Evolutionary conservation across 2,113 vertebrate species (phyloP), one percentile per base, ranked within the genome.

Genomic region (Pristiophorus japonicus): DNA sequence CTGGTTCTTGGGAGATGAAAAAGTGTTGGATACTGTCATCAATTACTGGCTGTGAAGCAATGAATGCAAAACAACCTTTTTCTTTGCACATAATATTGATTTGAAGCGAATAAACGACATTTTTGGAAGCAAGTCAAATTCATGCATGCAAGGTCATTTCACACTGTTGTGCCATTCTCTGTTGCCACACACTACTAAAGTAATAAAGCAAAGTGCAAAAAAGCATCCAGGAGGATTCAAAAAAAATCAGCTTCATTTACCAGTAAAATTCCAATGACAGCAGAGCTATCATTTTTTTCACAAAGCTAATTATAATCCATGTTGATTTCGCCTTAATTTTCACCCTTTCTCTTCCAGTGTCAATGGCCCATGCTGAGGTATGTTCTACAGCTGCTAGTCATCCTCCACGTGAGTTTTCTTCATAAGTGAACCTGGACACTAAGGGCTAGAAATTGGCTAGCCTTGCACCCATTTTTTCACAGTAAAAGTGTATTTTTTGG

Each of bases 61-160:
- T 63, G 34, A 92, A 63, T 92, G 59, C 65, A 63, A n/a, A 92
- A 92, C 4, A 63, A 92, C 59, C 34, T 38, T 92, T 92, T 38
- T 22, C 88, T 63, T 92, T 92, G 6, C 14, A 92, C n/a, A 20
- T 62, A 38, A 92, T 65, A 92, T 92, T 65, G 59, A 92, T 92
- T 63, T 63, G 12, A 65, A 92, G n/a, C 34, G n/a, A 62, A 62
- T 90, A 34, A 18, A 11, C 30, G n/a, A 92, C 18, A 38, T 38
- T 18, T 63, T 63, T 65, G n/a, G 88, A 63, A 38, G 34, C 14
- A 63, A 91, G 88, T 91, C 34, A 91, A 38, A 62, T 91, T 91
- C n/a, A n/a, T 59, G 30, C 87, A n/a, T 34, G 51, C 7, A 55
- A 5, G 47, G 47, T 30, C 12, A 55, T 90, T 91, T n/a, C 55